Evolutionary conservation across 2,113 vertebrate species (phyloP).

Genomic region (Hipposideros armiger): DNA sequence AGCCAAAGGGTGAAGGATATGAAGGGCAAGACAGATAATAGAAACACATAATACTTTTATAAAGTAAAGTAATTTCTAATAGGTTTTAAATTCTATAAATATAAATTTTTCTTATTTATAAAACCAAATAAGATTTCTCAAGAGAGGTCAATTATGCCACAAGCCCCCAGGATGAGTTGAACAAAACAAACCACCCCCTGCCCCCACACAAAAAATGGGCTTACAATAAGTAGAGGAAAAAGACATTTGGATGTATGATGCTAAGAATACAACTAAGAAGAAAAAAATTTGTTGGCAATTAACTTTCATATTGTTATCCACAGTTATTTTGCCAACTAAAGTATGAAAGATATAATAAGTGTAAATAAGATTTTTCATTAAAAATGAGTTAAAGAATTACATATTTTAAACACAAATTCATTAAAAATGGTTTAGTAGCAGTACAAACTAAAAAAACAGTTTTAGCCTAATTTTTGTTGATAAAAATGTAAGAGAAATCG

Average conservation of each 20-base stretch:
- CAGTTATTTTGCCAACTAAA: slow-evolving; percentile 42
- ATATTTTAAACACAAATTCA: slow-evolving; percentile 18
- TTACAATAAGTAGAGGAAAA: neutral
- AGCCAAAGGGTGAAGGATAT: neutral
- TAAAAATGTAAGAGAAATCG: neutral
- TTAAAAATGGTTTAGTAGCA: slow-evolving; percentile 5
- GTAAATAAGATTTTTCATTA: neutral
- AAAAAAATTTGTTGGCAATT: neutral
- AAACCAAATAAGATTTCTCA: neutral
- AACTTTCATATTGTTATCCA: neutral
- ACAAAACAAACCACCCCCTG: neutral
- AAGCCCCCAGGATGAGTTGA: neutral
- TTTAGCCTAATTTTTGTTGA: neutral
- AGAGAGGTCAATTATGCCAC: neutral
- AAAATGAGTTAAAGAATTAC: neutral
- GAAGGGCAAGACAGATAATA: neutral
- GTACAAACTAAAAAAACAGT: neutral
- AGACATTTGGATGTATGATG: neutral
- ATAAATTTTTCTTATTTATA: neutral
- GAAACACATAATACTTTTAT: neutral
- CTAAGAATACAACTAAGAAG: neutral
- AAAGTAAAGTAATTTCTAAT: neutral
- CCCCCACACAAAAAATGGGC: neutral
- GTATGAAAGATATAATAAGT: neutral
- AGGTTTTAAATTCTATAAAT: neutral